phyloP scores from a whole-genome alignment of 2,113 vertebrate genomes.

The Myotis davidii region DNA sequence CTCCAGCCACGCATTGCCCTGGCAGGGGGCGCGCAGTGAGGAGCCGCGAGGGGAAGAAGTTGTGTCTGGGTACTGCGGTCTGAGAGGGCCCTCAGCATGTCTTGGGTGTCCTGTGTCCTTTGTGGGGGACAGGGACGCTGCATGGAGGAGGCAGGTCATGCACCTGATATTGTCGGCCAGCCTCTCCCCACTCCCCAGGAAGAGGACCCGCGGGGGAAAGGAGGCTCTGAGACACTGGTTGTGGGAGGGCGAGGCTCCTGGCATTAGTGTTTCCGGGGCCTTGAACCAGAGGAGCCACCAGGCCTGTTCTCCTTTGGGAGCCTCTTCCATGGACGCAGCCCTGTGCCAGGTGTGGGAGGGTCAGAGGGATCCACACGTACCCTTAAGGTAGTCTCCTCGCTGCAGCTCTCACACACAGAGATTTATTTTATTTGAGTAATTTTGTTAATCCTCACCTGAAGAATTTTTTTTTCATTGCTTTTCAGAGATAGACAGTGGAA shows the following conservation, averaged over 20 bases:
- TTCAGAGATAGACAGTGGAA: no score
- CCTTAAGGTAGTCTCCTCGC: no score
- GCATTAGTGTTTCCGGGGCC: background rate
- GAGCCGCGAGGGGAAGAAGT: background rate
- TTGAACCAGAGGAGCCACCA: background rate
- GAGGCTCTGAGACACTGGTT: background rate
- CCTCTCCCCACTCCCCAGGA: background rate
- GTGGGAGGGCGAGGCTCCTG: background rate
- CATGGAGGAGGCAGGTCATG: background rate
- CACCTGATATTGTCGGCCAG: background rate
- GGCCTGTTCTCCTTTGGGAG: background rate
- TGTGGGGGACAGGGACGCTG: fast-evolving
- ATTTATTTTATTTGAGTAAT: background rate
- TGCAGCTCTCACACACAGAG: background rate
- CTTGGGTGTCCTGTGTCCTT: fast-evolving
- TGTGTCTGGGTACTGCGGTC: background rate
- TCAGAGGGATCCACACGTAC: fast-evolving
- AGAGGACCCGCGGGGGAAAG: background rate
- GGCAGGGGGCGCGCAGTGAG: background rate
- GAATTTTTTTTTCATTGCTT: no score
- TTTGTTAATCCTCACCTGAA: no score
- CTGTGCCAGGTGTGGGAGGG: background rate
- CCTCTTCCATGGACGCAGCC: fast-evolving
- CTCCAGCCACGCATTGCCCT: background rate
- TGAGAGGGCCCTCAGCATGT: no score